Base-by-base conservation (phyloP, 2,797 vertebrate genomes). In the Cebuella pygmaea region DNA sequence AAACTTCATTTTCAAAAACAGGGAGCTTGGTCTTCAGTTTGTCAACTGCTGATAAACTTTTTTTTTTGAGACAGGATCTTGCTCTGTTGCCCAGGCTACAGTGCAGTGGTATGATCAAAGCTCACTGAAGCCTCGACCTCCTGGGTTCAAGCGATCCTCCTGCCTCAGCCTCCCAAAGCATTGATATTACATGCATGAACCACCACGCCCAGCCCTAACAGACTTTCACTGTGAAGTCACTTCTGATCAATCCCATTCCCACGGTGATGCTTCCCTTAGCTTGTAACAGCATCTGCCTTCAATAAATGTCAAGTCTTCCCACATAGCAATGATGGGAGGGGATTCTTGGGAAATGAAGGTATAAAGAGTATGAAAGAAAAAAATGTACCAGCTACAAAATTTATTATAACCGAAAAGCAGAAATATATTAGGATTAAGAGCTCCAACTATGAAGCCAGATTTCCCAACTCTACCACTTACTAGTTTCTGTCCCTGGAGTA, bases 1-100 rank as follows among this genome's bases (percentile, higher is more conserved):
- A 57, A 93, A 75, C n/a, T 36, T 80, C 41, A 12, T 91, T 92
- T 83, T 64, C 41, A 67, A 84, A 78, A 92, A 41, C 30, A 95
- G 88, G n/a, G 17, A 75, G 19, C 26, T n/a, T 46, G 70, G 30
- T 22, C n/a, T 72, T 79, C 22, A 15, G 19, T 81, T 76, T 78
- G 39, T 24, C 44, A 30, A 48, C 24, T 44, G 30, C 15, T 36
- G 44, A 70, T 24, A 36, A 36, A 83, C 70, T n/a, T n/a, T 64
- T 30, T 61, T 30, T 61, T n/a, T 17, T 33, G 7, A 67, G 64
- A n/a, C 33, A 67, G 64, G 64, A 19, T n/a, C 64, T n/a, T 67
- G 64, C 33, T 67, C 33, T 67, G 64, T 67, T 8, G 15, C 33
- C 64, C 64, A 67, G 33, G 64, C 15, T 67, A 33, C 15, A 67